A percentile compares a stretch with the other conserved stretches of the same genome.
Conservation (phyloP, 1,140 invertebrate species). For the Subanguina moxae region DNA sequence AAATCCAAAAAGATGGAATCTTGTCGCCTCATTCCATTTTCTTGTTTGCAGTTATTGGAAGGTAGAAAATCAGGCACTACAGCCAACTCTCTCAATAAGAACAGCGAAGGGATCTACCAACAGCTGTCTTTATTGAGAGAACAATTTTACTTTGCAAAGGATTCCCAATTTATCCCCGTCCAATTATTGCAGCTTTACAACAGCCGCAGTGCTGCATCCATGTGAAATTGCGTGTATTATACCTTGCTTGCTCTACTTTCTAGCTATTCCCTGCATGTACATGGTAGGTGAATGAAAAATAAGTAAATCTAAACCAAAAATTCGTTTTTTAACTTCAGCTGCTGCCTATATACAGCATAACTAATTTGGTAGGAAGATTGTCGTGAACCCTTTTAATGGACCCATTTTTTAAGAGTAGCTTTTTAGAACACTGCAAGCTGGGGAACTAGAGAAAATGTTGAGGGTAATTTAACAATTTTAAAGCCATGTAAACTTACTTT, state of each 20-base stretch:
- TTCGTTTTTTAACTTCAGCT: too few species aligned
- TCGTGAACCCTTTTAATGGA: too few species aligned
- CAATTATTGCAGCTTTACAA: conserved; percentile 57
- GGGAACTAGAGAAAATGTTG: conserved; percentile 76
- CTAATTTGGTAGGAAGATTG: too few species aligned
- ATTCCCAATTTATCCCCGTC: conserved; percentile 63
- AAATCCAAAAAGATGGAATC: conserved; percentile 75
- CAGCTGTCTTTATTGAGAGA: too few species aligned
- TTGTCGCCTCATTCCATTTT: conserved; percentile 75
- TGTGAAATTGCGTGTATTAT: conserved; percentile 74
- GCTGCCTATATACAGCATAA: conserved; percentile 81
- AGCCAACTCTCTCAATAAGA: neutral
- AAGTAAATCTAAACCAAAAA: conserved; percentile 4
- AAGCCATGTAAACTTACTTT: too few species aligned
- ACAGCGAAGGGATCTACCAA: too few species aligned
- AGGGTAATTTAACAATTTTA: conserved; percentile 17
- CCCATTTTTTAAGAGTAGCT: too few species aligned
- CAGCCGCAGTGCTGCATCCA: conserved; percentile 74
- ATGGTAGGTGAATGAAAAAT: neutral
- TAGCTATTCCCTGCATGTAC: conserved; percentile 85
- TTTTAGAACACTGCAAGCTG: conserved; percentile 81
- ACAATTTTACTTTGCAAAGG: conserved; percentile 1
- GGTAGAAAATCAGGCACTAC: neutral
- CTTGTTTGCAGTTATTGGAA: conserved; percentile 66
- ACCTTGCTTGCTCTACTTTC: conserved; percentile 77